Evolutionary conservation across 2,113 vertebrate genomes (phyloP).

Genomic region (Gymnogyps californianus): DNA sequence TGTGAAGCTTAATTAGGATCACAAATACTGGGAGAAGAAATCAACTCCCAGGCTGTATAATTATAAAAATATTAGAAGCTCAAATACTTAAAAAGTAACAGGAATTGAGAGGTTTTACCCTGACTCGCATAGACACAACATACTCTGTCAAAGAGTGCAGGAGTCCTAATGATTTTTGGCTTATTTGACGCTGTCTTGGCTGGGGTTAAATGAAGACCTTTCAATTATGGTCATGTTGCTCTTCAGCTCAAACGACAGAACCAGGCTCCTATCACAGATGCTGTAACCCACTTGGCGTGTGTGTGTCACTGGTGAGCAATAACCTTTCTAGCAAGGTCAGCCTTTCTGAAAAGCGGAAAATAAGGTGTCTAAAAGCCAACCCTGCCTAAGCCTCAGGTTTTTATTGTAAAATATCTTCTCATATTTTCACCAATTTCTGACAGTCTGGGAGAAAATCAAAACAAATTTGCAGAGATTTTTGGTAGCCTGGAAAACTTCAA

Average conservation of each 20-base stretch:
- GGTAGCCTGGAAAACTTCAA: slow-evolving; percentile 2
- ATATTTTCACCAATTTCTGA: background rate
- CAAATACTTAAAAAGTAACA: background rate
- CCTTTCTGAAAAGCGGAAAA: background rate
- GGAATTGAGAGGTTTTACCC: fast-evolving
- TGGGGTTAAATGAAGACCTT: background rate
- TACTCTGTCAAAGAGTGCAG: background rate
- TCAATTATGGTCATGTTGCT: background rate
- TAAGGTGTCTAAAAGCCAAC: background rate
- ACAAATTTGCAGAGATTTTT: background rate
- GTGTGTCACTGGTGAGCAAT: background rate
- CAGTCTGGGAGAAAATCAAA: background rate
- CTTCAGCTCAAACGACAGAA: background rate
- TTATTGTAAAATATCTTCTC: background rate
- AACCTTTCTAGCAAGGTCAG: background rate
- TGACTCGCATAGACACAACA: background rate
- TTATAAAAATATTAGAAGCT: slow-evolving; percentile 43
- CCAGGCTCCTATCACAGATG: background rate
- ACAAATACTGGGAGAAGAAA: slow-evolving; percentile 38
- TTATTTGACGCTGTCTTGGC: background rate
- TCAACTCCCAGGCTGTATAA: slow-evolving; percentile 34
- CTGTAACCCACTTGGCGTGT: background rate
- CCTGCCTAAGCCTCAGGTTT: background rate
- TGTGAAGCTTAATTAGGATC: slow-evolving; percentile 60
- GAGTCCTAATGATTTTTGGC: background rate